Base-by-base conservation (phyloP, 2,888 invertebrate genomes). In the Drosophila diplacantha region DNA sequence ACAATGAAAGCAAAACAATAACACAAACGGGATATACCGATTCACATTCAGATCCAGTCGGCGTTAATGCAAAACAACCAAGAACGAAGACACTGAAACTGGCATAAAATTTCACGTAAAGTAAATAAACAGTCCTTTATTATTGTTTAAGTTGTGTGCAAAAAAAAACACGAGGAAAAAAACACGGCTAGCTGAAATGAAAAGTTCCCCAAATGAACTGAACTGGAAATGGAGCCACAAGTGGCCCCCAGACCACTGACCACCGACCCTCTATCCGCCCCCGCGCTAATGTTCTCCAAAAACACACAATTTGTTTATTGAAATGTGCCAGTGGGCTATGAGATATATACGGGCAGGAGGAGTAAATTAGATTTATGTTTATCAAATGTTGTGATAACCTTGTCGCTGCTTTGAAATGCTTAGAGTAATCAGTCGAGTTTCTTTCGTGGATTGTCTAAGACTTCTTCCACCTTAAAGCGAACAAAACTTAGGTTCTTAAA, bases 91-190 rank as follows among this genome's bases (percentile, higher is more conserved):
- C 73, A 74, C 69, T 61, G 63, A 46, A 62, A 74, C 69, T 59
- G 63, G 52, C 73, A 77, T 81, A 65, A 73, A 77, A 81, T 59
- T 79, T 77, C 54, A 58, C 61, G 53, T 54, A 59, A 63, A 62
- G 61, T 74, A 77, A 77, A 80, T 74, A 83, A 78, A 81, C 75
- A 77, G 26, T 31, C 14, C 74, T 74, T 75, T 67, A 72, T 83
- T 71, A 55, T 71, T 71, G 75, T 71, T 79, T 54, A 72, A 56
- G 68, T 74, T 80, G 65, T 47, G 67, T 43, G 62, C 16, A 16
- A 18, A 18, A 31, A 49, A 32, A 7, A 22, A 22, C n/a, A n/a
- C n/a, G n/a, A 8, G 1, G 14, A 69, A 6, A 44, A 72, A 64
- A 63, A 70, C 72, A 69, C 20, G 35, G 35, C 47, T 35, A 38